phyloP scores from a whole-genome alignment of 2,113 vertebrate genomes.

The Tetrax tetrax region DNA sequence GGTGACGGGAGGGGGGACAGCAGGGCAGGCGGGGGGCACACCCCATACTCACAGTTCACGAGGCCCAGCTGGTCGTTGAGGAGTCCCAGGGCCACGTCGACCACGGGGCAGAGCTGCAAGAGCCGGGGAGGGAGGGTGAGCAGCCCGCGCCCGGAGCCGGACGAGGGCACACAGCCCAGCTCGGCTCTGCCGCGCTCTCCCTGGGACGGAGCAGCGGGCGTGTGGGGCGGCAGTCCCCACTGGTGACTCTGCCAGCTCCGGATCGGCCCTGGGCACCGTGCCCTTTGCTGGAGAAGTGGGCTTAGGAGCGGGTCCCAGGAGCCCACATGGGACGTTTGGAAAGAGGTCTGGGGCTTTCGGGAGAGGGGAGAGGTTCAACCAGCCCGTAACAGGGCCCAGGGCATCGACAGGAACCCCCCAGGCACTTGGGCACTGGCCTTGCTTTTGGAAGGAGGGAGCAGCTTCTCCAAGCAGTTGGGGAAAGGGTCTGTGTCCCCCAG shows the following conservation, averaged over 20 bases:
- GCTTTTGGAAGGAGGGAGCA: not conserved
- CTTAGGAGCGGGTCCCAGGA: not conserved
- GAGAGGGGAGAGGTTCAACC: not conserved
- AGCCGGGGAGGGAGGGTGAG: fast-evolving
- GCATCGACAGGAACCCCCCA: not conserved
- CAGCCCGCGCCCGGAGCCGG: fast-evolving
- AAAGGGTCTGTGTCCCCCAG: fast-evolving
- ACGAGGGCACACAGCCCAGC: not conserved
- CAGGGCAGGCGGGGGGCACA: fast-evolving
- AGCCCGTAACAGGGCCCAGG: fast-evolving
- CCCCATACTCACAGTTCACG: conserved; percentile 48
- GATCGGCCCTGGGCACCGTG: not conserved
- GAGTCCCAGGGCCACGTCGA: conserved; percentile 37
- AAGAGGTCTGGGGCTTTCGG: not conserved
- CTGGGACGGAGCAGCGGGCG: fast-evolving
- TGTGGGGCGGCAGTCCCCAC: fast-evolving
- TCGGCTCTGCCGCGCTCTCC: no score
- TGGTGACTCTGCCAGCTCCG: not conserved
- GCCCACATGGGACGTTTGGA: fast-evolving
- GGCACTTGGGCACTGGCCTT: not conserved
- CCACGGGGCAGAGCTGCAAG: conserved; percentile 68
- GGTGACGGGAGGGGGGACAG: not conserved
- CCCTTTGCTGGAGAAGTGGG: not conserved
- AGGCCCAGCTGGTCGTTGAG: conserved; percentile 65
- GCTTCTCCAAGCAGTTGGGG: not conserved